phyloP scores from a whole-genome alignment of 2,113 vertebrate genomes.

The Cyanoramphus novaezelandiae region DNA sequence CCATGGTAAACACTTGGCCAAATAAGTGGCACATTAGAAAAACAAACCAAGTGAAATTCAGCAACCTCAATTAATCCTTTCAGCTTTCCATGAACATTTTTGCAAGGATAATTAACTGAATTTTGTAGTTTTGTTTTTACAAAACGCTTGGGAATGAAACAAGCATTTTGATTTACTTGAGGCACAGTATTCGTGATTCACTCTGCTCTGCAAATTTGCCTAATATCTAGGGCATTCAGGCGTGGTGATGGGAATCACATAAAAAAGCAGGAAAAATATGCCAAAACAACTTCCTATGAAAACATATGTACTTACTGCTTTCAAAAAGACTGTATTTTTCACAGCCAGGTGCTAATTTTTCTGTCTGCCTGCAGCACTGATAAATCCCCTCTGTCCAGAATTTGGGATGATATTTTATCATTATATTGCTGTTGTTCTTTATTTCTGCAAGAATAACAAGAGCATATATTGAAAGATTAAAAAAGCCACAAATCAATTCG shows the following conservation, averaged over 20 bases:
- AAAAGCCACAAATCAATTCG: not conserved
- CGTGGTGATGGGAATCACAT: not conserved
- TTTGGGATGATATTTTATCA: conserved; percentile 91
- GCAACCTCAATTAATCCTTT: not conserved
- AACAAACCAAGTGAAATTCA: not conserved
- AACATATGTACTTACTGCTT: conserved; percentile 77
- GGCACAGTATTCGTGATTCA: not conserved
- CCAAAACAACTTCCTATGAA: not conserved
- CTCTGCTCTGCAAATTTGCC: not conserved
- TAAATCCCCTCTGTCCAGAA: conserved; percentile 92
- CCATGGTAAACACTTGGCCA: not conserved
- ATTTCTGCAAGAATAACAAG: conserved; percentile 79
- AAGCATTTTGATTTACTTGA: not conserved
- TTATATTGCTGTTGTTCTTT: conserved; percentile 83
- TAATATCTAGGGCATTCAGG: not conserved
- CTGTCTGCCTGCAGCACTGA: conserved; percentile 91
- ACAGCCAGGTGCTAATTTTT: conserved; percentile 91
- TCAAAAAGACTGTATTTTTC: conserved; percentile 90
- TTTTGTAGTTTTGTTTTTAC: not conserved
- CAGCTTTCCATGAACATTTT: not conserved
- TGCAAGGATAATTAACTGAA: not conserved
- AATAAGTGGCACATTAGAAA: not conserved
- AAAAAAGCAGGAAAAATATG: not conserved
- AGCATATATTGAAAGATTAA: not conserved
- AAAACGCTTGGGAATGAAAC: not conserved